Conservation (phyloP, 1,140 invertebrate species). For the Brachionus calyciflorus region DNA sequence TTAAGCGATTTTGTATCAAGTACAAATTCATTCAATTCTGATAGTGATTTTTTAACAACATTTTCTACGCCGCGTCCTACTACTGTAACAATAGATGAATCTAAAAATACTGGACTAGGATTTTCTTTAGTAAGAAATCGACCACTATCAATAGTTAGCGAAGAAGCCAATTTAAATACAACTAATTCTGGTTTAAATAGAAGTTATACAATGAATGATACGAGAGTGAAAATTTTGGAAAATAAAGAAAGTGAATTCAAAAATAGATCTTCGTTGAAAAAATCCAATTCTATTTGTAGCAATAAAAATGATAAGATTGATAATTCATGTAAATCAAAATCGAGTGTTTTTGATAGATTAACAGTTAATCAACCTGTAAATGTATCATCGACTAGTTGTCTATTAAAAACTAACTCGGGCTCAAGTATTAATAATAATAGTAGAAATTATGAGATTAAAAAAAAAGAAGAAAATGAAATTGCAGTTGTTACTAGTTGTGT, state of each 20-base stretch:
- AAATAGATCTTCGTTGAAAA: background rate
- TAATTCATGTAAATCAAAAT: background rate
- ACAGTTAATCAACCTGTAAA: background rate
- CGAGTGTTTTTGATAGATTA: constrained; percentile 12
- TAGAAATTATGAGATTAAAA: constrained; percentile 23
- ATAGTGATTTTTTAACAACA: background rate
- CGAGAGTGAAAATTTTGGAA: background rate
- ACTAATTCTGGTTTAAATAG: background rate
- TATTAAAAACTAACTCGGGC: background rate
- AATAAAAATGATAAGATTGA: no score
- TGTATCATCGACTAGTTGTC: background rate
- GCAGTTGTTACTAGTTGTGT: constrained; percentile 15
- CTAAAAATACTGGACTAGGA: no score
- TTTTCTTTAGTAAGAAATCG: background rate
- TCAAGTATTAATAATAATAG: background rate
- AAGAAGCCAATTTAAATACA: background rate
- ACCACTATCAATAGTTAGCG: constrained; percentile 12
- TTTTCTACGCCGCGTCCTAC: background rate
- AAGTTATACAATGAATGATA: constrained; percentile 4
- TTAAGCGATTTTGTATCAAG: background rate
- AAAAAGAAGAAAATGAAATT: constrained; percentile 37
- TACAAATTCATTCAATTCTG: background rate
- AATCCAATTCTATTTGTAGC: background rate
- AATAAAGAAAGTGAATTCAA: background rate
- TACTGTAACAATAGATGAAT: background rate